A percentile compares a stretch with the other conserved stretches of the same genome.
These are phyloP conservation scores for Aplodontia rufa DNA, from an alignment of 2,113 vertebrate genomes.

Conservation along the genomic window DNA sequence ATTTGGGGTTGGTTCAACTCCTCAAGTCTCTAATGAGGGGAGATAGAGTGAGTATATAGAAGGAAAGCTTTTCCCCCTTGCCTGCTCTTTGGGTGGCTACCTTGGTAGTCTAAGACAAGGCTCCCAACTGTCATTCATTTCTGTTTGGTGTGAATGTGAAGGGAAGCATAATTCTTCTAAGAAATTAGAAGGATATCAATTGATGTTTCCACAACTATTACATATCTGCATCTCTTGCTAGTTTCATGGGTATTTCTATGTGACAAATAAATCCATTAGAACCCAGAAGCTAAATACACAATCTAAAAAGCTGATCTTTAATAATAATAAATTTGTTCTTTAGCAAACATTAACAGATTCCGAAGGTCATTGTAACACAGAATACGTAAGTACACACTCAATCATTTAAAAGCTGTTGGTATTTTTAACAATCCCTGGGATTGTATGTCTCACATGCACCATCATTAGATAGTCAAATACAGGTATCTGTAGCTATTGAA, in stretches of 20 bases:
- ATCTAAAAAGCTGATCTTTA: background rate
- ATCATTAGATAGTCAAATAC: background rate
- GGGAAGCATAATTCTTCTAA: background rate
- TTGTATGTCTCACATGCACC: background rate
- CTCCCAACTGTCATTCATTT: background rate
- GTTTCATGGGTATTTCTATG: background rate
- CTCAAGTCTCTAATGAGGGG: background rate
- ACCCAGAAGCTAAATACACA: background rate
- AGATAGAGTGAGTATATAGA: background rate
- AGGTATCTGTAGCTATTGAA: background rate
- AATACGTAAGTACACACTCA: background rate
- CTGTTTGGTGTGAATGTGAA: background rate
- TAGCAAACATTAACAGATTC: background rate
- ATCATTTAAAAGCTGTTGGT: background rate
- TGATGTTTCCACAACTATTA: background rate
- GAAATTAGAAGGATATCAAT: background rate
- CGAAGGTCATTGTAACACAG: background rate
- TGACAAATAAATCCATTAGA: background rate
- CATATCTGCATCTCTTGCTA: background rate
- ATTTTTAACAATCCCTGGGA: background rate
- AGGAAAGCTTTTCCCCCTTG: too few relatives aligned
- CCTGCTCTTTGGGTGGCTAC: background rate
- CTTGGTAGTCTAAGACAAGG: background rate
- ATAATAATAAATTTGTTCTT: background rate
- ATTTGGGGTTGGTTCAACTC: background rate